Conservation (phyloP, 2,797 vertebrate genomes). For the Coregonus suidteri region DNA sequence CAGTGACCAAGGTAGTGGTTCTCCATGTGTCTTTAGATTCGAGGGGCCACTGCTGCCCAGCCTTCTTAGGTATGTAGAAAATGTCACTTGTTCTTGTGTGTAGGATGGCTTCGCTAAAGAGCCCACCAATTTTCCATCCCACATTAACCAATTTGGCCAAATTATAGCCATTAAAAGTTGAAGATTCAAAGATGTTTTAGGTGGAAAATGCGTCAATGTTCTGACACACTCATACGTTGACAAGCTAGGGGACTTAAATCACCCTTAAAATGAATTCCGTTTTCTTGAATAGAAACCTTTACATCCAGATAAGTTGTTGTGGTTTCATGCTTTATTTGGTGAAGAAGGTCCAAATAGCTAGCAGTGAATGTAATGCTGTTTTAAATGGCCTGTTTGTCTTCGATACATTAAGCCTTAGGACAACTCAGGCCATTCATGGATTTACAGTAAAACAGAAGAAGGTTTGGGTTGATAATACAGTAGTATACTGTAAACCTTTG, state of each 20-base stretch:
- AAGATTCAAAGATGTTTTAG: slow-evolving; percentile 58
- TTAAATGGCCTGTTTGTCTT: slow-evolving; percentile 33
- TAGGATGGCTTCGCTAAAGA: slow-evolving; percentile 55
- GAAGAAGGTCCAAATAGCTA: slow-evolving; percentile 39
- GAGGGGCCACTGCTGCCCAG: slow-evolving; percentile 29
- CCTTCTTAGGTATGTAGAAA: slow-evolving; percentile 51
- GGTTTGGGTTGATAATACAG: too few relatives aligned
- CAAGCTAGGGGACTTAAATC: slow-evolving; percentile 51
- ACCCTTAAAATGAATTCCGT: slow-evolving; percentile 48
- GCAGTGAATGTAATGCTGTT: slow-evolving; percentile 39
- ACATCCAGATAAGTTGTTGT: slow-evolving; percentile 51
- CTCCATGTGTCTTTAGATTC: slow-evolving; percentile 61
- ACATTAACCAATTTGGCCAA: slow-evolving; percentile 69
- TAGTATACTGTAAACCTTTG: not conserved
- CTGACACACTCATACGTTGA: slow-evolving; percentile 57
- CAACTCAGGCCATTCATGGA: slow-evolving; percentile 18
- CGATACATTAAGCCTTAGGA: slow-evolving; percentile 14
- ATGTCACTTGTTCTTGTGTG: slow-evolving; percentile 51
- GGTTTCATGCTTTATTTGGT: slow-evolving; percentile 51
- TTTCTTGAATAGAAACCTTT: slow-evolving; percentile 49
- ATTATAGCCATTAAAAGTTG: slow-evolving; percentile 60
- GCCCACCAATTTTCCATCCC: slow-evolving; percentile 60
- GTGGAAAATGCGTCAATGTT: slow-evolving; percentile 69
- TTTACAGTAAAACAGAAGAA: not conserved
- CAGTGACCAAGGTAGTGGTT: slow-evolving; percentile 48